Conservation (phyloP, 2,797 vertebrate species). For the Microcaecilia unicolor region DNA sequence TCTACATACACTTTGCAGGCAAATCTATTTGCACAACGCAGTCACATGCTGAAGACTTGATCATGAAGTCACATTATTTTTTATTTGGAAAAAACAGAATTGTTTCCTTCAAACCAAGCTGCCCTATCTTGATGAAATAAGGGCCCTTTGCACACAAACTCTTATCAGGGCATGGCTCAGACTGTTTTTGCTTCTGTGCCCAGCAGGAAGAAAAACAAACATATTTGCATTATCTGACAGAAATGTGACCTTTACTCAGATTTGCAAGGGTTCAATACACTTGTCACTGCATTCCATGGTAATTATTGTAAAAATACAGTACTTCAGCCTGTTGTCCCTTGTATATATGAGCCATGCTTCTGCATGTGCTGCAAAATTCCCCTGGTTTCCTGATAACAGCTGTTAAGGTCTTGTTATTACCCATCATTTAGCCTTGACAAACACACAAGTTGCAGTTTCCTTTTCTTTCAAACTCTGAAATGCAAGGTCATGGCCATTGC, state of each 20-base stretch:
- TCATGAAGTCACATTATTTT: too few species aligned
- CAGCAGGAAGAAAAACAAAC: not conserved
- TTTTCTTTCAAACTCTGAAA: too few species aligned
- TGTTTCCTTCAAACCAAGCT: too few species aligned
- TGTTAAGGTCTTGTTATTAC: slow-evolving; percentile 9
- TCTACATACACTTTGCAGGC: too few species aligned
- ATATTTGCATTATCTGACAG: not conserved
- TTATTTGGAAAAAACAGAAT: too few species aligned
- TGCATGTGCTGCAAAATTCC: slow-evolving; percentile 8
- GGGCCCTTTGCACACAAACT: not conserved
- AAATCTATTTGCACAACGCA: too few species aligned
- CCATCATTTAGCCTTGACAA: not conserved
- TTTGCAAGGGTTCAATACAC: not conserved
- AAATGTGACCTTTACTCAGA: slow-evolving; percentile 2
- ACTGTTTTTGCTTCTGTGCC: not conserved
- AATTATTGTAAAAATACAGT: not conserved
- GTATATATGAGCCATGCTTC: not conserved
- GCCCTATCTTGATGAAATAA: too few species aligned
- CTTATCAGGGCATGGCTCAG: not conserved
- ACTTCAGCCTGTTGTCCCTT: not conserved
- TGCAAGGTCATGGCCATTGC: too few species aligned
- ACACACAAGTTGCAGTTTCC: too few species aligned
- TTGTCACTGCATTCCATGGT: not conserved
- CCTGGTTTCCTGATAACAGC: not conserved
- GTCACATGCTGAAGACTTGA: too few species aligned